A percentile compares a stretch with the other conserved stretches of the same genome.
Conservation (phyloP, 2,113 vertebrate species). For the Callipepla californica region DNA sequence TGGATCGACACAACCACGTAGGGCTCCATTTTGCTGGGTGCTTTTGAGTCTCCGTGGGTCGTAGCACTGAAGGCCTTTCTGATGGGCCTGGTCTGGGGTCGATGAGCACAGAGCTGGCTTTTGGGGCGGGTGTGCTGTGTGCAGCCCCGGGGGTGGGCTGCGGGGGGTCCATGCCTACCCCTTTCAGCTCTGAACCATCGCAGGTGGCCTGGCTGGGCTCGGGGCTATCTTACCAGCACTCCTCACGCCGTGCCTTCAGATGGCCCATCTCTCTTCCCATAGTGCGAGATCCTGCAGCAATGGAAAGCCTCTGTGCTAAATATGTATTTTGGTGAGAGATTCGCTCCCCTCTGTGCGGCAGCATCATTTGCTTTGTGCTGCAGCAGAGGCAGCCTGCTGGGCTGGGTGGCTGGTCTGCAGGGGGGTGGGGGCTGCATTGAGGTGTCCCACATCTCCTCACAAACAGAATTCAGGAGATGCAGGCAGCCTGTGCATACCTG, state of each 20-base stretch:
- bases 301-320: not conserved
- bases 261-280: not conserved
- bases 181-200: accelerated
- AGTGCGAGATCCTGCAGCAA: not conserved
- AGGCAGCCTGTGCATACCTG: accelerated
- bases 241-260: not conserved
- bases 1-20: constrained; percentile 61
- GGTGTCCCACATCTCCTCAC: not conserved
- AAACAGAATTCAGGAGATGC: not conserved
- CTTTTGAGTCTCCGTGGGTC: constrained; percentile 72
- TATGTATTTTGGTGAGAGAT: not conserved
- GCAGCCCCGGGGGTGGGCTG: not conserved
- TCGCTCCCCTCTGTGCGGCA: not conserved
- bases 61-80: constrained; percentile 42
- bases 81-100: constrained; percentile 30
- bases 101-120: constrained; percentile 21
- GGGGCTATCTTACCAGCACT: not conserved
- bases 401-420: too few species aligned
- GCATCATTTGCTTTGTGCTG: not conserved
- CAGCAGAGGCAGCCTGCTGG: not conserved
- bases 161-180: not conserved
- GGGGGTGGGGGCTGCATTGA: not conserved
- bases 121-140: not conserved
- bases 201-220: not conserved
- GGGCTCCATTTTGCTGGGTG: constrained; percentile 66